A percentile compares a stretch with the other conserved stretches of the same genome.
Conservation (phyloP, 2,797 vertebrate species). For the Mastacembelus armatus region DNA sequence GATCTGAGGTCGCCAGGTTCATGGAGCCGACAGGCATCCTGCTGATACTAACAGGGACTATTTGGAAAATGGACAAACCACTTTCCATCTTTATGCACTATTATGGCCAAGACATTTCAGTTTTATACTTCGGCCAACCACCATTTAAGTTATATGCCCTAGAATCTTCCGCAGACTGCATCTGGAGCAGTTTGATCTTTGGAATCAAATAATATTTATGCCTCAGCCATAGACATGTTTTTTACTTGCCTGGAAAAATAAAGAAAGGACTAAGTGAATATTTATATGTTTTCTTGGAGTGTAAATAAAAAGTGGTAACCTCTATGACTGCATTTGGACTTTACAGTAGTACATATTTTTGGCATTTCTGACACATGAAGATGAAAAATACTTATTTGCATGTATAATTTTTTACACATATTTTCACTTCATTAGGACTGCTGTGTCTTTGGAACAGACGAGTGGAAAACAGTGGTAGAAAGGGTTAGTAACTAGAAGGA, state of each 20-base stretch:
- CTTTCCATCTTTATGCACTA: constrained; percentile 15
- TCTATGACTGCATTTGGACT: not conserved
- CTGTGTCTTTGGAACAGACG: constrained; percentile 10
- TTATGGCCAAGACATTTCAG: constrained; percentile 42
- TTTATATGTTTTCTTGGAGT: not conserved
- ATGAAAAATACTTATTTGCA: not conserved
- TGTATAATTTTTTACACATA: not conserved
- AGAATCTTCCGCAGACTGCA: constrained; percentile 17
- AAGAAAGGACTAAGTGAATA: not conserved
- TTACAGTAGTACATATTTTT: not conserved
- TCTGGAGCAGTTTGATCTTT: constrained; percentile 28
- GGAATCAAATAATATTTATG: constrained; percentile 30
- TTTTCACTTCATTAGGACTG: not conserved
- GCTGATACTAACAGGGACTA: constrained; percentile 8
- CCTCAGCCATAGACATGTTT: not conserved
- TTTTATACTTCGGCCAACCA: constrained; percentile 16
- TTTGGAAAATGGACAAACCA: constrained; percentile 29
- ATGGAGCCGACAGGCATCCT: constrained; percentile 30
- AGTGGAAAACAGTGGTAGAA: not conserved
- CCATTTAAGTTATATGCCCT: constrained; percentile 3
- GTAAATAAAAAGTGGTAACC: not conserved
- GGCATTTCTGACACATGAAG: not conserved
- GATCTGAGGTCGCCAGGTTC: constrained; percentile 47
- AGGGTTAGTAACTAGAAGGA: constrained; percentile 15
- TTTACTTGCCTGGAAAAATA: not conserved